These are phyloP conservation scores for Halictus rubicundus DNA, from an alignment of 1,140 invertebrate species.

Conservation along the genomic window DNA sequence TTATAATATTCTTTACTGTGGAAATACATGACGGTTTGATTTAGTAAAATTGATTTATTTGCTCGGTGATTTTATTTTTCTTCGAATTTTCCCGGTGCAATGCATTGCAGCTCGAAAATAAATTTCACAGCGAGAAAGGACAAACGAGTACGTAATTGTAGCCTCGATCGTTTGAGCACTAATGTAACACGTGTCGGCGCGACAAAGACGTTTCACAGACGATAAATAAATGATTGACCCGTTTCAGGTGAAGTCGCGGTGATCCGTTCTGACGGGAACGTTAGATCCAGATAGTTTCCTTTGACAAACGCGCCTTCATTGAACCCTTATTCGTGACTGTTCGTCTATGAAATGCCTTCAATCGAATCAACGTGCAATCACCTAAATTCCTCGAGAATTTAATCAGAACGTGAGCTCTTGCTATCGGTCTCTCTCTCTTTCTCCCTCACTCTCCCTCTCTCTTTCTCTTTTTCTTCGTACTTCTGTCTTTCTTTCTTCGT, in stretches of 20 bases:
- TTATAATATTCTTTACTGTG: too few species aligned
- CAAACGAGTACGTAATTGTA: too few species aligned
- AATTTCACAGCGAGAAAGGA: too few species aligned
- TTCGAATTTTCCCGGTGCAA: too few species aligned
- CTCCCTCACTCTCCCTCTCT: neutral
- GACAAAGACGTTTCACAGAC: neutral
- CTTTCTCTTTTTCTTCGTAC: neutral
- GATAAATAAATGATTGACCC: slow-evolving; percentile 9
- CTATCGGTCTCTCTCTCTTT: slow-evolving; percentile 1
- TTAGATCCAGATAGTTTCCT: slow-evolving; percentile 63
- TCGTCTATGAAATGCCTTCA: slow-evolving; percentile 73
- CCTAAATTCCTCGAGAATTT: slow-evolving; percentile 73
- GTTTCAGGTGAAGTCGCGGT: slow-evolving; percentile 15
- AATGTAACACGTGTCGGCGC: neutral
- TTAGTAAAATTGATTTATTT: too few species aligned
- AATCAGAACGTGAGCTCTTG: slow-evolving; percentile 69
- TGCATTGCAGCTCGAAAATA: too few species aligned
- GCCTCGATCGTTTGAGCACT: neutral
- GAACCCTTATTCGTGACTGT: slow-evolving; percentile 70
- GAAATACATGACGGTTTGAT: too few species aligned
- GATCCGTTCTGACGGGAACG: slow-evolving; percentile 33
- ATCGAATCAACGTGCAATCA: slow-evolving; percentile 73
- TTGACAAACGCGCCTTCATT: slow-evolving; percentile 70
- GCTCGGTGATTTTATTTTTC: too few species aligned
- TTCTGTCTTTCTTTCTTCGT: neutral